phyloP scores from a whole-genome alignment of 2,888 invertebrate genomes.

The Epiperipatus broadwayi region DNA sequence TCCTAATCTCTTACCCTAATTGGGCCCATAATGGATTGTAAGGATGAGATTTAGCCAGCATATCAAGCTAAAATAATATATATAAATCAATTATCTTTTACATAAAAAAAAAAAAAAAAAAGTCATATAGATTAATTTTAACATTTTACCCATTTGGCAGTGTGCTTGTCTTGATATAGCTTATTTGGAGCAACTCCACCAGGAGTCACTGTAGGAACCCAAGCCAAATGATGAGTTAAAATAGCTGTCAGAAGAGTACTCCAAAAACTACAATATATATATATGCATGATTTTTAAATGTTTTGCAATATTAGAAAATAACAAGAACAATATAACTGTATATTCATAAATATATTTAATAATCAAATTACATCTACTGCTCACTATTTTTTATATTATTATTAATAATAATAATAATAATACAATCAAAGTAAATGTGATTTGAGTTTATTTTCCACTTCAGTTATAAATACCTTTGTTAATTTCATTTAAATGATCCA shows the following conservation, averaged over 20 bases:
- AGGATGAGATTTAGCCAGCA: conserved; percentile 41
- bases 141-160: conserved; percentile 28
- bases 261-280: conserved; percentile 50
- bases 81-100: conserved; percentile 6
- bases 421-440: no score
- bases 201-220: conserved; percentile 57
- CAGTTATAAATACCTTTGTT: no score
- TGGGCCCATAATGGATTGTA: conserved; percentile 83
- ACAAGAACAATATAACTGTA: conserved; percentile 15
- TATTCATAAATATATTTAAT: not conserved
- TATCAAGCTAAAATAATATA: conserved; percentile 28
- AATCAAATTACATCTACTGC: no score
- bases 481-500: no score
- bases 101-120: not conserved
- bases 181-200: conserved; percentile 27
- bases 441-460: no score
- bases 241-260: conserved; percentile 72
- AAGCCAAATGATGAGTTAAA: conserved; percentile 70
- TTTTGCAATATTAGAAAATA: conserved; percentile 1
- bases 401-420: no score
- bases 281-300: not conserved
- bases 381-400: no score
- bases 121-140: not conserved
- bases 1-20: conserved; percentile 43
- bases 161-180: conserved; percentile 29